Evolutionary conservation across 2,888 invertebrate species (phyloP).

Genomic region (Mesopsocus fuscifrons): DNA sequence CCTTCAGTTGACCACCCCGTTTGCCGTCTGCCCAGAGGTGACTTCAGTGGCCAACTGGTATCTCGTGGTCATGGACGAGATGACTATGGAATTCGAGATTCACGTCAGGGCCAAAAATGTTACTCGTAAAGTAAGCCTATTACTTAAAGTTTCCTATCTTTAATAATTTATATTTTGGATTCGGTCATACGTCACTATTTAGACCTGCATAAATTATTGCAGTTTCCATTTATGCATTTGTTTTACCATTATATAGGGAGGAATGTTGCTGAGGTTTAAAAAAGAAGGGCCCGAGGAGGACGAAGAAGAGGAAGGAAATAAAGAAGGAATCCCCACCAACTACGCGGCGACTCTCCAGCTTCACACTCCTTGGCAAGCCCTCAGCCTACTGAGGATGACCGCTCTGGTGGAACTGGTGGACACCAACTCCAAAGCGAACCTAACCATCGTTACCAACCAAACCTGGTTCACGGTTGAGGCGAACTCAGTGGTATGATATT

Average conservation of each 20-base stretch:
- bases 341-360: conserved; percentile 30
- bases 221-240: too few species aligned
- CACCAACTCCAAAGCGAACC: conserved; percentile 30
- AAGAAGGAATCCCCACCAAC: conserved; percentile 19
- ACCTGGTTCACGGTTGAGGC: conserved; percentile 31
- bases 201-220: too few species aligned
- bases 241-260: conserved; percentile 17
- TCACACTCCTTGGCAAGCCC: conserved; percentile 32
- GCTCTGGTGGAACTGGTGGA: conserved; percentile 29
- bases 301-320: conserved; percentile 21
- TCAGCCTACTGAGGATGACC: conserved; percentile 29
- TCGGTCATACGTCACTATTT: too few species aligned
- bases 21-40: conserved; percentile 18
- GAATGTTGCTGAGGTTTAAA: conserved; percentile 28
- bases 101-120: conserved; percentile 28
- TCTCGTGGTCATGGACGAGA: conserved; percentile 30
- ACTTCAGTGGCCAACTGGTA: conserved; percentile 22
- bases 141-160: too few species aligned
- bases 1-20: conserved; percentile 35
- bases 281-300: conserved; percentile 20
- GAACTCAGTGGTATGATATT: conserved; percentile 29
- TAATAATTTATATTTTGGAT: too few species aligned
- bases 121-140: conserved; percentile 10
- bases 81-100: conserved; percentile 27
- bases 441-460: conserved; percentile 29